Conservation (phyloP, 2,888 invertebrate genomes). For the Drosophila sordidula region DNA sequence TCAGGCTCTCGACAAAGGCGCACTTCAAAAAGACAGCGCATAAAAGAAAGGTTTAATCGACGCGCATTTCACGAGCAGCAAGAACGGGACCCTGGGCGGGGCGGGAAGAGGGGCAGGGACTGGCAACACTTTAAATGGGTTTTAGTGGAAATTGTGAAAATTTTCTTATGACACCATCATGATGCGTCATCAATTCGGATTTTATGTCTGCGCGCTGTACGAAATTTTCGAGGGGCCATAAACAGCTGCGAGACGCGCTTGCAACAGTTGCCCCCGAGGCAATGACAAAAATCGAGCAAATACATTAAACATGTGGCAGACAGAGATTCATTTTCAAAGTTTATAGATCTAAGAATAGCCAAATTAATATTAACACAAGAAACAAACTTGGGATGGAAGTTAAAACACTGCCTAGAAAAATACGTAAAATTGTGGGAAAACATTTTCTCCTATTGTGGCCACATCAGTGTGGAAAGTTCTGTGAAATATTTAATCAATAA, state of each 20-base stretch:
- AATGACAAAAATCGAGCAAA: constrained; percentile 19
- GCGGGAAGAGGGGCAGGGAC: background rate
- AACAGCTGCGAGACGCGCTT: constrained; percentile 49
- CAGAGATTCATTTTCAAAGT: background rate
- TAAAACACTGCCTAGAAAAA: too few species aligned
- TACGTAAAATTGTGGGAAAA: too few species aligned
- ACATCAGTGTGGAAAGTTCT: too few species aligned
- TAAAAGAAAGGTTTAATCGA: constrained; percentile 79
- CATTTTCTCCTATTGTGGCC: too few species aligned
- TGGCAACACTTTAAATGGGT: constrained; percentile 61
- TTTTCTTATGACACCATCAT: constrained; percentile 67
- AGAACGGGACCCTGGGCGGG: background rate
- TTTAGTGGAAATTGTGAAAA: constrained; percentile 74
- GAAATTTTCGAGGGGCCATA: constrained; percentile 37
- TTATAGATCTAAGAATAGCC: background rate
- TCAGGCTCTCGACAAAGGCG: constrained; percentile 56
- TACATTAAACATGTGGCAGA: constrained; percentile 21
- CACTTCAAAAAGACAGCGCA: constrained; percentile 64
- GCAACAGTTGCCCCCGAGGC: constrained; percentile 33
- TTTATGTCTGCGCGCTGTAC: constrained; percentile 45
- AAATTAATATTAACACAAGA: too few species aligned
- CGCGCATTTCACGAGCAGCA: constrained; percentile 61
- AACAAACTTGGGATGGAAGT: too few species aligned
- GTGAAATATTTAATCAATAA: too few species aligned
- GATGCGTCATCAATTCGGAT: constrained; percentile 74